Percentiles rank a stretch among this genome's conserved stretches.
These are phyloP conservation scores for Gymnodraco acuticeps DNA, from an alignment of 2,797 vertebrate genomes.

Conservation along the genomic window DNA sequence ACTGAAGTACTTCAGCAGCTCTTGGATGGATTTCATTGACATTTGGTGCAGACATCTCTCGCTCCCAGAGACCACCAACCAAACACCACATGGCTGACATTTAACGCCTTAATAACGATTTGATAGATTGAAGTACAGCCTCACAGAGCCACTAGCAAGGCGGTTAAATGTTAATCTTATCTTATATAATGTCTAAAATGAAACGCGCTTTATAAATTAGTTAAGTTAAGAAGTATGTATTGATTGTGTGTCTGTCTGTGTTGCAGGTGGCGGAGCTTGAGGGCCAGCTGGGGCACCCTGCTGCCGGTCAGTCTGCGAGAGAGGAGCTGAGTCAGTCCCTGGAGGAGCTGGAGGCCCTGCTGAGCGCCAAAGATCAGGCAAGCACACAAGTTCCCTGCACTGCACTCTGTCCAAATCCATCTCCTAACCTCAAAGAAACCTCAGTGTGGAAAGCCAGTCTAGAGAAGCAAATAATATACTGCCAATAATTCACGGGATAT, in stretches of 20 bases:
- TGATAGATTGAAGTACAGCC: not conserved
- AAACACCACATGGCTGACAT: not conserved
- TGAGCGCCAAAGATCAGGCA: constrained; percentile 94
- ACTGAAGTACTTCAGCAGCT: constrained; percentile 3
- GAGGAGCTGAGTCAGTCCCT: constrained; percentile 87
- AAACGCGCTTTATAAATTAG: not conserved
- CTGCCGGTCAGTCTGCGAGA: constrained; percentile 74
- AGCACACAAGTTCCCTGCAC: constrained; percentile 35
- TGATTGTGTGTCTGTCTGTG: not conserved
- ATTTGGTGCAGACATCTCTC: not conserved
- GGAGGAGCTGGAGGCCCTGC: constrained; percentile 90
- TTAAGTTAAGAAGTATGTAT: not conserved
- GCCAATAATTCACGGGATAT: constrained; percentile 2
- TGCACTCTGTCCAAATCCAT: constrained; percentile 25
- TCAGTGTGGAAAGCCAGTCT: not conserved
- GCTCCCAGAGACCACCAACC: not conserved
- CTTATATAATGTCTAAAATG: not conserved
- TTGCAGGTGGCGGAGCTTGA: constrained; percentile 93
- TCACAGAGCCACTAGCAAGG: not conserved
- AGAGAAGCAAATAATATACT: not conserved
- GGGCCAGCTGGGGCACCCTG: constrained; percentile 82
- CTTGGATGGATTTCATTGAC: not conserved
- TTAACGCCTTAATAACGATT: not conserved
- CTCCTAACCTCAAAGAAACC: constrained; percentile 9
- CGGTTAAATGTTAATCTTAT: not conserved